Percentiles rank a stretch among this genome's conserved stretches.
Conservation (phyloP, 2,797 vertebrate genomes). For the Sebastes melanostomus region DNA sequence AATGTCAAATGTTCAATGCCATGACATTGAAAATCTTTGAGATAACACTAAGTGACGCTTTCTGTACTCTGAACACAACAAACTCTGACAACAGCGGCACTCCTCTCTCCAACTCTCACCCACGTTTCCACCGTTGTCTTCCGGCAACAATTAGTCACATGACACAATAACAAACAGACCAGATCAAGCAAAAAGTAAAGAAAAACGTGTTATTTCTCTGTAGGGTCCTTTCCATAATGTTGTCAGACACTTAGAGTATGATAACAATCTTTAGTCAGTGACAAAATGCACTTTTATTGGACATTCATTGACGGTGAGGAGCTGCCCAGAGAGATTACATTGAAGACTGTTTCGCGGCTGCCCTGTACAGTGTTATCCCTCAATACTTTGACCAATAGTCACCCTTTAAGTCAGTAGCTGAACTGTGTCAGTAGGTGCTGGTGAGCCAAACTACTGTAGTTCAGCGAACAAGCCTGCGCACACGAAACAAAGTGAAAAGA, state of each 20-base stretch:
- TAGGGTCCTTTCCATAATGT: background rate
- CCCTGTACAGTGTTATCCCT: background rate
- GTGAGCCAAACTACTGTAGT: background rate
- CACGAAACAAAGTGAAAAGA: background rate
- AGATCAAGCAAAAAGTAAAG: too few species aligned
- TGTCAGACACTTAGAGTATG: background rate
- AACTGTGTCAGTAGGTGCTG: background rate
- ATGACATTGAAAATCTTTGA: too few species aligned
- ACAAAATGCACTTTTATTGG: background rate
- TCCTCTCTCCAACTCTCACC: too few species aligned
- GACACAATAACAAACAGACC: too few species aligned
- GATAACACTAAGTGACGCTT: too few species aligned
- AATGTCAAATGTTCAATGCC: too few species aligned
- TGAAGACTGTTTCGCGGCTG: background rate
- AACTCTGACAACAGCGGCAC: too few species aligned
- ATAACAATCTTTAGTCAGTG: background rate
- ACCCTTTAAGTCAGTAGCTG: background rate
- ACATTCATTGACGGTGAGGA: background rate
- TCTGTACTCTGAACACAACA: too few species aligned
- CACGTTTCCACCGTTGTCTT: too few species aligned
- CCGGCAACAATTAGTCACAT: too few species aligned
- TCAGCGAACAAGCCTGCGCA: background rate
- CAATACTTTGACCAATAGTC: background rate
- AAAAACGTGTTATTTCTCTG: too few species aligned
- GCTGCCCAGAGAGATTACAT: background rate